Base-by-base conservation (phyloP, 2,113 vertebrate genomes). In the Carassius auratus region DNA sequence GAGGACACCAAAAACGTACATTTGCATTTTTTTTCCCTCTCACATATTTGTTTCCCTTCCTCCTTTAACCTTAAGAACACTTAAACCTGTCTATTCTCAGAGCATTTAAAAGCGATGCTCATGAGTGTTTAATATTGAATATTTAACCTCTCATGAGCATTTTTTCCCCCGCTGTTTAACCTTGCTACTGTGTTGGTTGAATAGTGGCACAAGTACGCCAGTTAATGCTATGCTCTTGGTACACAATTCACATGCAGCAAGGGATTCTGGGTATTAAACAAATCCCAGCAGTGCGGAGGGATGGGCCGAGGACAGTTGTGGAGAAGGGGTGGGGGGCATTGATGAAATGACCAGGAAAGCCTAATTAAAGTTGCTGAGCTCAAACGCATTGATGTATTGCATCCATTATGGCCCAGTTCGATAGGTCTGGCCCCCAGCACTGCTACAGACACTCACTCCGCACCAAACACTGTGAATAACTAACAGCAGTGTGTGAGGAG, bases 371-470 rank as follows among this genome's bases (percentile, higher is more conserved):
- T 96, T 96, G 96, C 95, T 98, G 96, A 96, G 95, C 96, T 98
- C 95, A 98, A 99, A 97, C 93, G 93, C 97, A 99, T 99, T 99
- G 98, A 99, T 97, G 96, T 97, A 98, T 98, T 97, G 96, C 97
- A 97, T 97, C 97, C 97, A 98, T 97, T 99, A 97, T 89, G 85
- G 93, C 94, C 95, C 93, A 90, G 95, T 97, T 99, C 97, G 95
- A 98, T 98, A 97, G 96, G 95, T 95, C 96, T 95, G 94, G 83
- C 94, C 94, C 92, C 92, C 91, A 95, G 95, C 93, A 92, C 95
- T 95, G 93, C 95, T 92, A 95, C 93, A 93, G 95, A 94, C 95
- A 96, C 95, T 95, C 94, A 96, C 96, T 94, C 94, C 77, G 95
- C 94, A 93, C 94, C 94, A 96, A 98, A 97, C 95, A 97, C 95